Conservation (phyloP, 1,140 invertebrate genomes). For the Bombus waltoni region DNA sequence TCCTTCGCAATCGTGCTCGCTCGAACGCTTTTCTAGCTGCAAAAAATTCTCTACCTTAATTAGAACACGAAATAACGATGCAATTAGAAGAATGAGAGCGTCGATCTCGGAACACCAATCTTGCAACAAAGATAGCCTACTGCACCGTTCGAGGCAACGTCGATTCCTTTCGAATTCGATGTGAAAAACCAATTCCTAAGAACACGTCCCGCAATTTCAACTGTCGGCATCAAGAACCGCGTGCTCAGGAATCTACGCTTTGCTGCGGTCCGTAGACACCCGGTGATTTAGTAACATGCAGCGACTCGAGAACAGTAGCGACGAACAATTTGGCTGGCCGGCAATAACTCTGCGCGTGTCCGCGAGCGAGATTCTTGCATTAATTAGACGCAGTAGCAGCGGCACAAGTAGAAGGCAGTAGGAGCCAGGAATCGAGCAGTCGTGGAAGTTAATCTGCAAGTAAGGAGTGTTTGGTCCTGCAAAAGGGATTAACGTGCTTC, state of each 20-base stretch:
- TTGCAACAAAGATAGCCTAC: too few species aligned
- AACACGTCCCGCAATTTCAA: neutral
- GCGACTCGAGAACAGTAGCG: conserved; percentile 1
- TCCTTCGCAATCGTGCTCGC: neutral
- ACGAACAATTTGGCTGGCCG: conserved; percentile 20
- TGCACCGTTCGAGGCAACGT: neutral
- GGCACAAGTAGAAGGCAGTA: neutral
- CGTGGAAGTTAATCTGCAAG: conserved; percentile 61
- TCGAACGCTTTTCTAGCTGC: neutral
- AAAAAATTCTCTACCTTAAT: neutral
- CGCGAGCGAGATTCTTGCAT: conserved; percentile 28
- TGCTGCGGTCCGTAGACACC: neutral
- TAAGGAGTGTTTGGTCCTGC: conserved; percentile 71
- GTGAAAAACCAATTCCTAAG: neutral
- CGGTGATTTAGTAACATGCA: conserved; percentile 33
- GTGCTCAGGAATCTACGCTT: neutral
- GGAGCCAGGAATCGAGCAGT: conserved; percentile 36
- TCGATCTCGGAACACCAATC: too few species aligned
- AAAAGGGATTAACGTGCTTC: conserved; percentile 62
- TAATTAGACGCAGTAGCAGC: conserved; percentile 43
- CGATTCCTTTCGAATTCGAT: neutral
- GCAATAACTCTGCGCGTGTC: conserved; percentile 37
- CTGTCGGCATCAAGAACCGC: neutral
- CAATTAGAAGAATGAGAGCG: neutral
- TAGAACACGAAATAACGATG: neutral